phyloP scores from a whole-genome alignment of 1,140 invertebrate genomes.

The Centruroides vittatus region DNA sequence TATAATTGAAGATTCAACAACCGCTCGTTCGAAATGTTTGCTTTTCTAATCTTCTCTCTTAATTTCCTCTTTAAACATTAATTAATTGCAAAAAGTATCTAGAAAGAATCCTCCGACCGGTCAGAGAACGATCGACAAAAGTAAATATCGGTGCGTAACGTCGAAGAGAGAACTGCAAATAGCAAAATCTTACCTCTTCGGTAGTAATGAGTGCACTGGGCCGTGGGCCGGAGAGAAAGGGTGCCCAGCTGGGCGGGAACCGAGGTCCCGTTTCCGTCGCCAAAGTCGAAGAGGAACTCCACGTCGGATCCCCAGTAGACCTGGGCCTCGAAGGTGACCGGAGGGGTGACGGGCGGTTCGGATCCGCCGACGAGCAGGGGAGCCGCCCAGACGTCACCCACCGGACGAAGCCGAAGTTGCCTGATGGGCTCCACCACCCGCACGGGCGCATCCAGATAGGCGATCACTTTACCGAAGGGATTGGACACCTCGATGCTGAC shows the following conservation, averaged over 20 bases:
- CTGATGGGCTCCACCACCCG: conserved; percentile 10
- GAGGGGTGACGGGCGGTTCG: background rate
- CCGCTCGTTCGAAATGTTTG: too few species aligned
- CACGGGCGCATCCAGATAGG: conserved; percentile 3
- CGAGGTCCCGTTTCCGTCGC: conserved; percentile 1
- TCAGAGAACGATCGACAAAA: too few species aligned
- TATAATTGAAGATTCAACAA: too few species aligned
- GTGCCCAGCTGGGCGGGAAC: background rate
- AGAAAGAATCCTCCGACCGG: too few species aligned
- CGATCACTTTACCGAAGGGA: background rate
- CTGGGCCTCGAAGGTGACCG: conserved; percentile 6
- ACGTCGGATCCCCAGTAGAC: conserved; percentile 11
- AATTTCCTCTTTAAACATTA: too few species aligned
- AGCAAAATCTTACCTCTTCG: too few species aligned
- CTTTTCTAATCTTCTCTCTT: too few species aligned
- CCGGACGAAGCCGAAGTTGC: background rate
- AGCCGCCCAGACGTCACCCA: background rate
- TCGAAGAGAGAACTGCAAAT: too few species aligned
- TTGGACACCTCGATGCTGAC: conserved; percentile 1
- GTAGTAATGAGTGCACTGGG: conserved; percentile 5
- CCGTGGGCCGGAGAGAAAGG: background rate
- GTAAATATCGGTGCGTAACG: too few species aligned
- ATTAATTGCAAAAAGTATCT: too few species aligned
- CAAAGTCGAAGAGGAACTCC: conserved; percentile 12
- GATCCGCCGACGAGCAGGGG: background rate